Percentiles rank a stretch among this genome's conserved stretches.
Conservation (phyloP, 2,888 invertebrate species). For the Tachina fera region DNA sequence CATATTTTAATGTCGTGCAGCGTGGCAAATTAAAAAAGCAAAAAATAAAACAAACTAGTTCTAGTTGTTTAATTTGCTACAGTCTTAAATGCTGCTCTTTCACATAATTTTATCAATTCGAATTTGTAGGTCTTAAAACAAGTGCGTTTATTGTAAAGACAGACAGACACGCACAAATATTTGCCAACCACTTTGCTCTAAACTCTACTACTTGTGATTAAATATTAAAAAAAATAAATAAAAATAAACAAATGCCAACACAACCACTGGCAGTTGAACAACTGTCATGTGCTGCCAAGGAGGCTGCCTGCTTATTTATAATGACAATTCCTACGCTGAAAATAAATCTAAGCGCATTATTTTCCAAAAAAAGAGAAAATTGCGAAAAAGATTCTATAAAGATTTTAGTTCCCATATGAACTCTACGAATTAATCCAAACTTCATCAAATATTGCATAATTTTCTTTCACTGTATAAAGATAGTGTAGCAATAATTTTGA, state of each 20-base stretch:
- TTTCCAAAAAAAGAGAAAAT: too few species aligned
- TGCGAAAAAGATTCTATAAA: too few species aligned
- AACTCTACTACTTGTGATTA: conserved; percentile 41
- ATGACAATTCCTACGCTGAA: not conserved
- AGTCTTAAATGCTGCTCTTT: not conserved
- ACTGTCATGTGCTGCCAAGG: conserved; percentile 31
- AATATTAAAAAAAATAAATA: conserved; percentile 7
- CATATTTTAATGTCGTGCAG: conserved; percentile 42
- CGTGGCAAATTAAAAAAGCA: conserved; percentile 10
- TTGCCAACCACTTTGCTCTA: conserved; percentile 1
- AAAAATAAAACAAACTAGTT: not conserved
- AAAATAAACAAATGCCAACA: conserved; percentile 24
- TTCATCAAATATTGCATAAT: too few species aligned
- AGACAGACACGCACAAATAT: not conserved
- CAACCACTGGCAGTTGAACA: conserved; percentile 17
- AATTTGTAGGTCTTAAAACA: conserved; percentile 61
- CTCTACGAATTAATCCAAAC: too few species aligned
- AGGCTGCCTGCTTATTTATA: conserved; percentile 3
- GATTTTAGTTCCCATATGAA: too few species aligned
- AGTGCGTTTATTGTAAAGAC: conserved; percentile 47
- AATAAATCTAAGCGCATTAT: too few species aligned
- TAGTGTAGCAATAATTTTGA: conserved; percentile 13
- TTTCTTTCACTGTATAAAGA: not conserved
- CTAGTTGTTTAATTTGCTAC: conserved; percentile 5
- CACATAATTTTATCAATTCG: conserved; percentile 59